These are phyloP conservation scores for Coenobita brevimanus DNA, from an alignment of 1,140 invertebrate species.

Conservation along the genomic window DNA sequence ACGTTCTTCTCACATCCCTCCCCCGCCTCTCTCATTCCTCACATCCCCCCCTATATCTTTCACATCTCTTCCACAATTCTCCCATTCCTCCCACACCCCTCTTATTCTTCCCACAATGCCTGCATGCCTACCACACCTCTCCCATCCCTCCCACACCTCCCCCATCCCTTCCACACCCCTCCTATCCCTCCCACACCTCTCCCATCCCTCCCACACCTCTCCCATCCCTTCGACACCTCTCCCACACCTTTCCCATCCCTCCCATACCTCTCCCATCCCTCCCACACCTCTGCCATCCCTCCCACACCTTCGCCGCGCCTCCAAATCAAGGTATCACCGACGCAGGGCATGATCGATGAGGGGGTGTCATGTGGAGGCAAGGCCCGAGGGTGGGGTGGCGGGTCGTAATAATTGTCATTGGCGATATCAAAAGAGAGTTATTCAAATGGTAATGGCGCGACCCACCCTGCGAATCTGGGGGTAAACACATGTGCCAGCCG, in stretches of 20 bases:
- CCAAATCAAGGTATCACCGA: slow-evolving; percentile 47
- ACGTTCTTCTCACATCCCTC: too few species aligned
- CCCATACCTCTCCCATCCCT: background rate
- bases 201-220: background rate
- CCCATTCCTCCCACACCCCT: too few species aligned
- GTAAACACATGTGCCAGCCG: slow-evolving; percentile 15
- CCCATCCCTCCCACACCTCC: background rate
- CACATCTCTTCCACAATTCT: too few species aligned
- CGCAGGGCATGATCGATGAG: slow-evolving; percentile 32
- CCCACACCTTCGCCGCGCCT: background rate
- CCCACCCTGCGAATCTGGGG: slow-evolving; percentile 10
- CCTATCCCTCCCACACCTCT: background rate
- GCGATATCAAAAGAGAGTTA: slow-evolving; percentile 44
- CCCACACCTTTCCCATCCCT: background rate
- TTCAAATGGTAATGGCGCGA: slow-evolving; percentile 32
- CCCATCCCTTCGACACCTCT: background rate
- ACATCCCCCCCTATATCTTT: too few species aligned
- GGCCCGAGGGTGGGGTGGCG: background rate
- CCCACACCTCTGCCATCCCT: background rate
- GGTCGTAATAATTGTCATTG: slow-evolving; percentile 45
- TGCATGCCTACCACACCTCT: background rate
- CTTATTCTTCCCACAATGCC: background rate
- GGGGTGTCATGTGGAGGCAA: slow-evolving; percentile 31
- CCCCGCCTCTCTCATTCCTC: too few species aligned
- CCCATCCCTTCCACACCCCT: background rate